These are phyloP conservation scores for Tyto alba DNA, from an alignment of 2,113 vertebrate genomes.

Conservation along the genomic window DNA sequence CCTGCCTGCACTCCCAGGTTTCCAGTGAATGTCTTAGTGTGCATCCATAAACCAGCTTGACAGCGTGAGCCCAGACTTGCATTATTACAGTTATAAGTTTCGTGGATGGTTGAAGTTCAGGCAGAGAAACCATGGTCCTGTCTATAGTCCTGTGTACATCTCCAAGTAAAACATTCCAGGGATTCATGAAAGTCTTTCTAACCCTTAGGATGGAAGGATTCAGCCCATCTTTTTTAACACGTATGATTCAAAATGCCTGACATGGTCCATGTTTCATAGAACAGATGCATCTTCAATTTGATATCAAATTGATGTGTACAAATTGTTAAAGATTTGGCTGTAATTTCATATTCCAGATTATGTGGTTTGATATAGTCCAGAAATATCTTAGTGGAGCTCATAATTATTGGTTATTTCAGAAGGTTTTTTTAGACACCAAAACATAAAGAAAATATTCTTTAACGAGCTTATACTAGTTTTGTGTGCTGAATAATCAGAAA, in stretches of 20 bases:
- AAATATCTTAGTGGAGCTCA: neutral
- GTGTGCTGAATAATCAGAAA: neutral
- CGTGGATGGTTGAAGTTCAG: neutral
- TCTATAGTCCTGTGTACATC: neutral
- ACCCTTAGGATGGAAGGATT: neutral
- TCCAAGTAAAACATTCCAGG: neutral
- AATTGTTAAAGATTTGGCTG: neutral
- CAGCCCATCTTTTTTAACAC: neutral
- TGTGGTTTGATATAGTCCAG: neutral
- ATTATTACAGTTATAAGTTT: neutral
- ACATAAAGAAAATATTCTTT: neutral
- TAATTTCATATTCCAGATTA: neutral
- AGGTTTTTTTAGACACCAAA: neutral
- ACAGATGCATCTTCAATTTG: neutral
- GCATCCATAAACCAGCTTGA: neutral
- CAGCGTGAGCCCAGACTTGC: neutral
- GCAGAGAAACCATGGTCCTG: neutral
- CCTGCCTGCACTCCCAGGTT: neutral
- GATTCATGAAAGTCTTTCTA: neutral
- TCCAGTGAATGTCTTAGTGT: neutral
- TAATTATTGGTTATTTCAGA: neutral
- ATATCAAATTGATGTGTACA: neutral
- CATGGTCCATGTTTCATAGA: neutral
- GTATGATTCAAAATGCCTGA: neutral
- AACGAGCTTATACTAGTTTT: neutral